These are phyloP conservation scores for Abrostola triplasia DNA, from an alignment of 2,888 invertebrate species.

Conservation along the genomic window DNA sequence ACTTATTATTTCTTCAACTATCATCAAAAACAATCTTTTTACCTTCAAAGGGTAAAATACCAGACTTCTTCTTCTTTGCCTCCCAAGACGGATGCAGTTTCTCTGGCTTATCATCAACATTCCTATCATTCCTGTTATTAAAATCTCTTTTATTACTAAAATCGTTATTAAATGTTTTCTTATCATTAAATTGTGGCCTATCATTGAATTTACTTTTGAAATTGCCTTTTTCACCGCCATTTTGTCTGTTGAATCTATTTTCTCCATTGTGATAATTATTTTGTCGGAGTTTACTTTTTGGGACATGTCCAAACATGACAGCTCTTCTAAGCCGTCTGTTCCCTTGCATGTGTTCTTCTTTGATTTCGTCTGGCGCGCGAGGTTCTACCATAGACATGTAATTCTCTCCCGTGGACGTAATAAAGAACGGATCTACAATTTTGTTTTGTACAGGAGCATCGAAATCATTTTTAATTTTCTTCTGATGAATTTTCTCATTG, in stretches of 20 bases:
- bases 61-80: constrained; percentile 83
- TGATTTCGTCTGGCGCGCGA: constrained; percentile 81
- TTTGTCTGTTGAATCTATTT: constrained; percentile 51
- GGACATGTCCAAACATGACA: constrained; percentile 81
- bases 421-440: constrained; percentile 84
- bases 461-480: constrained; percentile 73
- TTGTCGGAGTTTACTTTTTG: constrained; percentile 70
- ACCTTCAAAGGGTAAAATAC: constrained; percentile 82
- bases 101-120: constrained; percentile 66
- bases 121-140: constrained; percentile 48
- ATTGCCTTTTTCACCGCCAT: constrained; percentile 53
- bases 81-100: constrained; percentile 88
- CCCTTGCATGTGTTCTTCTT: constrained; percentile 78
- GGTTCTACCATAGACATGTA: constrained; percentile 83
- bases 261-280: constrained; percentile 51
- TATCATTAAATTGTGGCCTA: constrained; percentile 36
- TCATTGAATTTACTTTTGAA: constrained; percentile 41
- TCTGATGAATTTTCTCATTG: constrained; percentile 74
- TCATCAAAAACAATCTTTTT: constrained; percentile 84
- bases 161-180: constrained; percentile 46
- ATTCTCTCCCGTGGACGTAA: constrained; percentile 80
- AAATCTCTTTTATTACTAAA: constrained; percentile 47
- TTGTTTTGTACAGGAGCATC: constrained; percentile 63
- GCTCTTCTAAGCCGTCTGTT: constrained; percentile 83
- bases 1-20: constrained; percentile 56